A percentile compares a stretch with the other conserved stretches of the same genome.
Evolutionary conservation across 1,140 invertebrate genomes (phyloP).

Genomic region (Rhopalosiphum padi): DNA sequence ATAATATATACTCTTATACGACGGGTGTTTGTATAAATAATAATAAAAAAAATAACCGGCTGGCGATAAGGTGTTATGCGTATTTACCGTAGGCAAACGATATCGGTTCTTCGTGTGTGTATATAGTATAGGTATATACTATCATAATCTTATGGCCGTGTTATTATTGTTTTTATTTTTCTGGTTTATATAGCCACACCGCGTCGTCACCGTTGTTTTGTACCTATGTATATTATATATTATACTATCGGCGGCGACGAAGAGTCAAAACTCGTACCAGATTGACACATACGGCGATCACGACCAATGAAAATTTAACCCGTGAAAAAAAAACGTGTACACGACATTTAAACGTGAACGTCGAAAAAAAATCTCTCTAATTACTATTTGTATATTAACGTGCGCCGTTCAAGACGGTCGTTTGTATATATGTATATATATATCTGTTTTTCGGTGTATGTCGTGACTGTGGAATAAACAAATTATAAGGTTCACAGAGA

Average conservation of each 20-base stretch:
- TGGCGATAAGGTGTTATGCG: constrained; percentile 8
- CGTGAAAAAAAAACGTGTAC: constrained; percentile 12
- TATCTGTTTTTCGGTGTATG: background rate
- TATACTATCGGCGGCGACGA: background rate
- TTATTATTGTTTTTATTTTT: constrained; percentile 28
- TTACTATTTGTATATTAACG: constrained; percentile 31
- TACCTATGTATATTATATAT: no score
- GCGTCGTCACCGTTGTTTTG: no score
- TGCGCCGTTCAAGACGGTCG: background rate
- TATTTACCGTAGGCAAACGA: constrained; percentile 23
- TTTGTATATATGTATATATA: constrained; percentile 14
- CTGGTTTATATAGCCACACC: background rate
- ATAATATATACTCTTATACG: background rate
- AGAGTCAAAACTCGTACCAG: background rate
- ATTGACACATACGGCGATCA: constrained; percentile 14
- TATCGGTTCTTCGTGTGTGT: background rate
- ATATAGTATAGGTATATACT: background rate
- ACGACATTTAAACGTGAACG: constrained; percentile 16
- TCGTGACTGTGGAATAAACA: constrained; percentile 41
- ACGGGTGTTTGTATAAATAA: constrained; percentile 32
- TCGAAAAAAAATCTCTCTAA: constrained; percentile 16
- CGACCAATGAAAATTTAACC: background rate
- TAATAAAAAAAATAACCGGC: constrained; percentile 18
- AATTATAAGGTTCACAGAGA: constrained; percentile 45
- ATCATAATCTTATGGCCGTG: background rate